Evolutionary conservation across 2,888 invertebrate species (phyloP).

Genomic region (Cataglyphis albicans): DNA sequence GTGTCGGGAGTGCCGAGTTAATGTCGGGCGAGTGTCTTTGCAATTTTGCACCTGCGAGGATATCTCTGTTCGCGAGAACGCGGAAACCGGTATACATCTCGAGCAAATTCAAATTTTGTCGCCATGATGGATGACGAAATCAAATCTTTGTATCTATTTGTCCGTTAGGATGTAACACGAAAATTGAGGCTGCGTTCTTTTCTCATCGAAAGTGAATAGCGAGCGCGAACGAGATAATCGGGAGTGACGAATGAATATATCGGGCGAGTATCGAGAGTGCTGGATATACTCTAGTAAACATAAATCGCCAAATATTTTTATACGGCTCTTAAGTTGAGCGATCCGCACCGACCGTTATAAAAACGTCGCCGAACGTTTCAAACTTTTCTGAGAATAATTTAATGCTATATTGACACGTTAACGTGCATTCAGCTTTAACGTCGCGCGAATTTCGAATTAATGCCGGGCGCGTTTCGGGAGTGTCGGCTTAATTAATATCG

Average conservation of each 20-base stretch:
- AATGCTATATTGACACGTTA: too few species aligned
- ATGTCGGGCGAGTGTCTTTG: neutral
- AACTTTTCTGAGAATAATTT: too few species aligned
- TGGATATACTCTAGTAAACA: too few species aligned
- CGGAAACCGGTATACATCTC: neutral
- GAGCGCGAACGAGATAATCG: too few species aligned
- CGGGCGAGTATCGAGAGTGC: neutral
- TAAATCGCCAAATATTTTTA: too few species aligned
- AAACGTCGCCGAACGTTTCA: too few species aligned
- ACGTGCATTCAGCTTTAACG: too few species aligned
- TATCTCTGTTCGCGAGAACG: neutral
- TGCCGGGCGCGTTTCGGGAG: too few species aligned
- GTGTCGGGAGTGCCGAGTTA: neutral
- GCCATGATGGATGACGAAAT: neutral
- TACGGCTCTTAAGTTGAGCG: too few species aligned
- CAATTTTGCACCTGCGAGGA: neutral
- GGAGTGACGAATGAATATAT: neutral
- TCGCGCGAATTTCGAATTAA: neutral
- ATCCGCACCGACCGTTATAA: too few species aligned
- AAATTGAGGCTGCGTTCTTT: neutral
- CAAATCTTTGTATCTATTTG: neutral
- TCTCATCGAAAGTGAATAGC: neutral
- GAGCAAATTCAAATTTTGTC: neutral
- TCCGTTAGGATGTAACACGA: neutral
- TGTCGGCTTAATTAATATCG: too few species aligned